Evolutionary conservation across 1,140 invertebrate genomes (phyloP), one percentile per base, ranked within the genome.

Genomic region (Euura saliciscinereae): DNA sequence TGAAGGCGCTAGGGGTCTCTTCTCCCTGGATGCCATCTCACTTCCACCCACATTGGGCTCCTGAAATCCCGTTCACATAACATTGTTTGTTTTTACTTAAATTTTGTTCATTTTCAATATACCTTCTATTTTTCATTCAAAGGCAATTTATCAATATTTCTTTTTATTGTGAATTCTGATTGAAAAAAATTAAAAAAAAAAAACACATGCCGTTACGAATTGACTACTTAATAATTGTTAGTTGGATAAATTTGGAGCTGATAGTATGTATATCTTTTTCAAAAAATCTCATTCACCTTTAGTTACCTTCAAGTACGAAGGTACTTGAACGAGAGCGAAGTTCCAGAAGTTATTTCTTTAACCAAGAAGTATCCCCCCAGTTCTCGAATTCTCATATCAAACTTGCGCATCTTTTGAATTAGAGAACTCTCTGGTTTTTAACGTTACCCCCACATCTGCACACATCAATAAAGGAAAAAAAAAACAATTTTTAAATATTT

Each of bases 11-110:
- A 87, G 81, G 85, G 85, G 82, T 87, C 82, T 87, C 75, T 88
- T 88, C 83, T 88, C 86, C 83, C 86, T 88, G 84, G 86, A 88
- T 88, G 86, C 86, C 86, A 88, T 88, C 83, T 88, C 86, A 88
- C 86, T 86, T 88, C 82, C 83, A 86, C 85, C 86, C 86, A 87
- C 86, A 88, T 88, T 86, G 80, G 85, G 84, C 85, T 88, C 81
- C 85, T 87, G 80, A 51, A 86, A 85, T 70, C 59, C 78, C 66
- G 80, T 78, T 87, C 79, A 51, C 85, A 85, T 70, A 28, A 51
- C 78, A 64, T 80, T 78, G 42, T 69, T 43, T 11, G 10, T 44
- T 28, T 28, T 28, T 8, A 10, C 11, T 67, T 43, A 67, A 8
- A 67, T 67, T 67, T 2, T 67, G 11, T 67, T 11, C 1, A 28